A percentile compares a stretch with the other conserved stretches of the same genome.
Evolutionary conservation across 2,888 invertebrate species (phyloP).

Genomic region (Bhutanitis thaidina): DNA sequence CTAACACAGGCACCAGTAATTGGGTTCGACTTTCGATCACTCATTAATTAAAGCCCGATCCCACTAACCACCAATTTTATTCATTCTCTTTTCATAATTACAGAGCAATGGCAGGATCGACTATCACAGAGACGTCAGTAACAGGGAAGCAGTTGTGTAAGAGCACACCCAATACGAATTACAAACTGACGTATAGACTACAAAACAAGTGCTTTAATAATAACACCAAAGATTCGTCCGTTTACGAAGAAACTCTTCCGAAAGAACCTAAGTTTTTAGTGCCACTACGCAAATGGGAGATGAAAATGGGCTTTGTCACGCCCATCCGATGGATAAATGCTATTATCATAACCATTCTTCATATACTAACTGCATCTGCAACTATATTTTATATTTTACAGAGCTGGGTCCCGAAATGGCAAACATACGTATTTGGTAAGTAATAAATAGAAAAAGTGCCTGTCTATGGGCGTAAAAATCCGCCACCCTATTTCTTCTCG

Average conservation of each 20-base stretch:
- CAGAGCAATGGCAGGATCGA: constrained; percentile 37
- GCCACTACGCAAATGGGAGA: constrained; percentile 53
- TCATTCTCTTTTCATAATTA: background rate
- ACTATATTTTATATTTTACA: constrained; percentile 40
- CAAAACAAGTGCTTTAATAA: constrained; percentile 19
- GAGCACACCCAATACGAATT: constrained; percentile 25
- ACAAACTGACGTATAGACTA: constrained; percentile 27
- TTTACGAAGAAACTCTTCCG: constrained; percentile 43
- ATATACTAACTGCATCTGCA: constrained; percentile 60
- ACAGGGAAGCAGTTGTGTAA: constrained; percentile 23
- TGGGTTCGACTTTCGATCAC: too few relatives aligned
- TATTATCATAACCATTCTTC: constrained; percentile 73
- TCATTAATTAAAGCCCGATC: too few relatives aligned
- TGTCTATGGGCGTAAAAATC: too few relatives aligned
- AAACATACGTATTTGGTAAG: constrained; percentile 82
- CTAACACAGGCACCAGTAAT: too few relatives aligned
- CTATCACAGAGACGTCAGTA: constrained; percentile 36
- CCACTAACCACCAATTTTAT: background rate
- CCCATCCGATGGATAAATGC: constrained; percentile 84
- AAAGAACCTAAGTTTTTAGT: constrained; percentile 43
- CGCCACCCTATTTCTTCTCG: too few relatives aligned
- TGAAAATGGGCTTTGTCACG: constrained; percentile 70
- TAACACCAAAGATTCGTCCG: constrained; percentile 18
- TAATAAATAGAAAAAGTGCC: background rate
- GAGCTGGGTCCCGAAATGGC: constrained; percentile 48